Evolutionary conservation across 1,140 invertebrate genomes (phyloP), one percentile per base, ranked within the genome.

Genomic region (Eupeodes corollae): DNA sequence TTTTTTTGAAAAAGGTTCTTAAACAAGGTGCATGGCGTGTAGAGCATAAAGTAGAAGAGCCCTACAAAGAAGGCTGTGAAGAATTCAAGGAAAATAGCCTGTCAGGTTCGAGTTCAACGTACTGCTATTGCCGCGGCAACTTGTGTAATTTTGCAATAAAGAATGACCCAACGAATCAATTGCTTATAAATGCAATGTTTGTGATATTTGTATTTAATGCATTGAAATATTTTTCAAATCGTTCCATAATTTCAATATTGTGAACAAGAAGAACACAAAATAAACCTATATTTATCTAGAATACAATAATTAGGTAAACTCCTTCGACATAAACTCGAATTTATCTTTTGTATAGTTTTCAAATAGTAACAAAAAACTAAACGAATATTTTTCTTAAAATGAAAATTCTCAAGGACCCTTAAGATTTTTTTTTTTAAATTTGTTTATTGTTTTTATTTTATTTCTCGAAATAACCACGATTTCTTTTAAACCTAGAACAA

Each of bases 51-150:
- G 69, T 88, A 6, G 67, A 80, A 43, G 77, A 79, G 55, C 72
- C 78, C 1, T 87, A 86, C 55, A 48, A 68, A 18, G 78, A 81
- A 56, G 84, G 83, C 2, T 90, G 86, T 56, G 68, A 67, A 45
- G 59, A 68, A 11, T 68, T 75, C 11, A 75, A 79, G 48, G 73
- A 81, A 49, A 79, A 79, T 56, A 79, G 76, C 5, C 72, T 72
- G 41, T 69, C 71, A 42, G 68, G 69, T 63, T 75, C 61, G 43
- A 76, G 68, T 56, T 68, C 67, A 34, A 69, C 71, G 59, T 79
- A 81, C 57, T 86, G 84, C 59, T 84, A 81, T 59, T 86, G 84
- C 56, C 67, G 73, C 6, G 71, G 67, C 32, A 69, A 79, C 54
- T 65, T 83, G 2, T 86, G 84, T 60, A 86, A 83, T 62, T 61